Evolutionary conservation across 2,888 invertebrate species (phyloP).

Genomic region (Drosophila prostipennis): DNA sequence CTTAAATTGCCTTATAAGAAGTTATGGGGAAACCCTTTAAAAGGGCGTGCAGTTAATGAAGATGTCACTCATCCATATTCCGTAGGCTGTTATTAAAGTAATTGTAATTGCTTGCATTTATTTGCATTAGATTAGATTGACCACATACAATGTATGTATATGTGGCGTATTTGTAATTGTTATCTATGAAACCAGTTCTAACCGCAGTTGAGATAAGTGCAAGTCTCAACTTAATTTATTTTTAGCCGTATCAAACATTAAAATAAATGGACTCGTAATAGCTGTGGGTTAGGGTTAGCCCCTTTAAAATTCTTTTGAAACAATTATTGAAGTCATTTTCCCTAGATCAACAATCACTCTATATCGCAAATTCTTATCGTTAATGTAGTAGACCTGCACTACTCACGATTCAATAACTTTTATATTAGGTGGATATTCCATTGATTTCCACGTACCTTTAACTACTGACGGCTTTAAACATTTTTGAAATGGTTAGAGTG

Average conservation of each 20-base stretch:
- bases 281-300: not conserved
- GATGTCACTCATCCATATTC: slow-evolving; percentile 1
- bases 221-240: not conserved
- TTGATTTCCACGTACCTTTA: too few relatives aligned
- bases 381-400: too few relatives aligned
- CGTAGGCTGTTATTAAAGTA: not conserved
- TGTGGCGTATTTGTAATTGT: not conserved
- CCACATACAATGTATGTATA: not conserved
- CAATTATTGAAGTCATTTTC: not conserved
- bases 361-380: not conserved
- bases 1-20: not conserved
- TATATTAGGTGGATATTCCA: too few relatives aligned
- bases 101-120: not conserved
- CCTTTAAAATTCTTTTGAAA: not conserved
- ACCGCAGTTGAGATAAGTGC: not conserved
- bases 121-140: not conserved
- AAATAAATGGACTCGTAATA: not conserved
- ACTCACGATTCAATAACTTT: too few relatives aligned
- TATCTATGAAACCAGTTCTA: not conserved
- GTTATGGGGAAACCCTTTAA: not conserved
- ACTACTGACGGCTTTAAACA: too few relatives aligned
- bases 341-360: not conserved
- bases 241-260: not conserved
- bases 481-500: too few relatives aligned
- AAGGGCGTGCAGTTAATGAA: not conserved